phyloP scores from a whole-genome alignment of 2,888 invertebrate genomes.

The Plebejus argus region DNA sequence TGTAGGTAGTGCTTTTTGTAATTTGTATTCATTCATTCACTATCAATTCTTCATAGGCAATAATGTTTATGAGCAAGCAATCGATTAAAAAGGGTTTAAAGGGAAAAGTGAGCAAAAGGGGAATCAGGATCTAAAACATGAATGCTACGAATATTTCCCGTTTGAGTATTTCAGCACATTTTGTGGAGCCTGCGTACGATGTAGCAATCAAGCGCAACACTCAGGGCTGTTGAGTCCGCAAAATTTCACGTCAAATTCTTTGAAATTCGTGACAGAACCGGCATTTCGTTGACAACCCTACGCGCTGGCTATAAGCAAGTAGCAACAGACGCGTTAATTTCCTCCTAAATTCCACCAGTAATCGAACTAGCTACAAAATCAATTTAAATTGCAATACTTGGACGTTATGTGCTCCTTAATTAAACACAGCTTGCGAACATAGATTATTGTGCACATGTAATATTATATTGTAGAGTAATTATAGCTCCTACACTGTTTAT shows the following conservation, averaged over 20 bases:
- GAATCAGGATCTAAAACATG: background rate
- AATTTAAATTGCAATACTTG: conserved; percentile 11
- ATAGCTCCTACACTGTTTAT: background rate
- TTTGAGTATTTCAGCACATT: background rate
- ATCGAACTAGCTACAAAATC: conserved; percentile 14
- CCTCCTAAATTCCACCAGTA: background rate
- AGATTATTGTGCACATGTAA: background rate
- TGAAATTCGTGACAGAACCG: background rate
- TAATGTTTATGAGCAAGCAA: background rate
- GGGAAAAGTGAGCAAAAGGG: background rate
- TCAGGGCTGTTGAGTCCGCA: background rate
- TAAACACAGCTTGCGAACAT: background rate
- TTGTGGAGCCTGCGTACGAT: background rate
- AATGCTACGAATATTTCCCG: background rate
- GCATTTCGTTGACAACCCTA: background rate
- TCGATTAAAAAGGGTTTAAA: background rate
- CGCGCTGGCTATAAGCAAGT: background rate
- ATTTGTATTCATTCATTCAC: too few relatives aligned
- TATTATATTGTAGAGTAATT: background rate
- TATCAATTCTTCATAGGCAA: background rate
- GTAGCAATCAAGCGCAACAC: background rate
- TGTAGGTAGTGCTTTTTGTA: too few relatives aligned
- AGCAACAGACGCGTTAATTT: conserved; percentile 3
- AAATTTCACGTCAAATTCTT: background rate
- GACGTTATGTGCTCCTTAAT: background rate